phyloP scores from a whole-genome alignment of 2,888 invertebrate species.

The Pammene fasciana region DNA sequence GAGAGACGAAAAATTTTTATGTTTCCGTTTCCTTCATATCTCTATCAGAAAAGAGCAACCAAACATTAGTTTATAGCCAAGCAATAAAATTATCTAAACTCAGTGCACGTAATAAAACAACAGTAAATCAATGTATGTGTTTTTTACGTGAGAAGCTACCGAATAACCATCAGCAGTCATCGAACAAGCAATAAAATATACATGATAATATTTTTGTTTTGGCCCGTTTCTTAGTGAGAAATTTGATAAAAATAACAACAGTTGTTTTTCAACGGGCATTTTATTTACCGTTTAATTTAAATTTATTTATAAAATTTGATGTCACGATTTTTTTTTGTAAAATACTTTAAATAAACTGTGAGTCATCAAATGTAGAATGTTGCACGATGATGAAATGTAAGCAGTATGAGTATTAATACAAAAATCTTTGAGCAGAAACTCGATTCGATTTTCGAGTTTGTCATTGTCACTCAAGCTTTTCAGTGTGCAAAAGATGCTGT shows the following conservation, averaged over 20 bases:
- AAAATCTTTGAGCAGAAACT: too few species aligned
- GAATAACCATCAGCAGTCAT: slow-evolving; percentile 32
- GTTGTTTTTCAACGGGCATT: slow-evolving; percentile 23
- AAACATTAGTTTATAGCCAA: slow-evolving; percentile 21
- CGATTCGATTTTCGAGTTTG: too few species aligned
- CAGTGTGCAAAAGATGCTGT: too few species aligned
- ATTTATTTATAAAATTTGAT: too few species aligned
- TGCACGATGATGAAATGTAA: too few species aligned
- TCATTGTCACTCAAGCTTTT: too few species aligned
- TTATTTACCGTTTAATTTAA: too few species aligned
- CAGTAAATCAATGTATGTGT: slow-evolving; percentile 29
- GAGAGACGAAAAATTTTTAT: slow-evolving; percentile 5
- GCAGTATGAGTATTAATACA: too few species aligned
- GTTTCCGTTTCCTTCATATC: slow-evolving; percentile 29
- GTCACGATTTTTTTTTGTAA: slow-evolving; percentile 4
- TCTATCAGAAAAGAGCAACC: slow-evolving; percentile 18
- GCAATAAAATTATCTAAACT: slow-evolving; percentile 38
- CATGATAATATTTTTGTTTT: slow-evolving; percentile 34
- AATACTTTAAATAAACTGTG: too few species aligned
- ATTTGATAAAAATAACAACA: slow-evolving; percentile 31
- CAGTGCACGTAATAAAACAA: slow-evolving; percentile 30
- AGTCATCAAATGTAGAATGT: too few species aligned
- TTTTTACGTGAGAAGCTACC: slow-evolving; percentile 36
- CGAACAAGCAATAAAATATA: slow-evolving; percentile 39
- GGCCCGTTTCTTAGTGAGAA: slow-evolving; percentile 25